phyloP scores from a whole-genome alignment of 2,797 vertebrate genomes.

The Galagoides demidoff region DNA sequence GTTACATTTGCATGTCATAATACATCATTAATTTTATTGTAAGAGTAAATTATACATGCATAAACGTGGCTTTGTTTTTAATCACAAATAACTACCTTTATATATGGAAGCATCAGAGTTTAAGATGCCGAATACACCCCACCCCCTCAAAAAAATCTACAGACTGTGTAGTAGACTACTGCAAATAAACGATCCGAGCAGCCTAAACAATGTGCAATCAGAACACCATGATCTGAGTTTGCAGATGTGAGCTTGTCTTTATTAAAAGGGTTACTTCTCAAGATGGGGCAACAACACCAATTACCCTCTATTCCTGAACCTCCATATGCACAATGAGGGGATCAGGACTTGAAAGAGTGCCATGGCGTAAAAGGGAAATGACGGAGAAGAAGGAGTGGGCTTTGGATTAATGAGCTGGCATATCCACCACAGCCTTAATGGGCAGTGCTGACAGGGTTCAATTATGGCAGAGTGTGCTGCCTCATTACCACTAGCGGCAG shows the following conservation, averaged over 20 bases:
- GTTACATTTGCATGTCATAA: neutral
- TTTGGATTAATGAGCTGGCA: constrained; percentile 85
- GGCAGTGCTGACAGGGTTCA: constrained; percentile 83
- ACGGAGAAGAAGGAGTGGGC: constrained; percentile 69
- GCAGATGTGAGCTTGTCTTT: constrained; percentile 65
- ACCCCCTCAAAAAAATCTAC: neutral
- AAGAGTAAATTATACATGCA: neutral
- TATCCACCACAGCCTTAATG: constrained; percentile 76
- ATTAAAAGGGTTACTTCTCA: constrained; percentile 52
- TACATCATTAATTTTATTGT: neutral
- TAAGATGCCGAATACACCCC: constrained; percentile 24
- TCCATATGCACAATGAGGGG: constrained; percentile 57
- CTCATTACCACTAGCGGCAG: constrained; percentile 82
- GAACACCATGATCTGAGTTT: constrained; percentile 46
- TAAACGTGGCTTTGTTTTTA: neutral
- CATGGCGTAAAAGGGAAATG: constrained; percentile 63
- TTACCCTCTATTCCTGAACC: constrained; percentile 75
- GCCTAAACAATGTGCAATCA: constrained; percentile 69
- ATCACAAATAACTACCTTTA: constrained; percentile 44
- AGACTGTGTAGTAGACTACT: neutral
- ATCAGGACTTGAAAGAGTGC: constrained; percentile 58
- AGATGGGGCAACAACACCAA: constrained; percentile 64
- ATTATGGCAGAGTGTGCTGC: constrained; percentile 76
- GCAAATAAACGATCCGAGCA: constrained; percentile 43
- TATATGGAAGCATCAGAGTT: neutral